phyloP scores from a whole-genome alignment of 2,888 invertebrate genomes.

The Camponotus fellah region DNA sequence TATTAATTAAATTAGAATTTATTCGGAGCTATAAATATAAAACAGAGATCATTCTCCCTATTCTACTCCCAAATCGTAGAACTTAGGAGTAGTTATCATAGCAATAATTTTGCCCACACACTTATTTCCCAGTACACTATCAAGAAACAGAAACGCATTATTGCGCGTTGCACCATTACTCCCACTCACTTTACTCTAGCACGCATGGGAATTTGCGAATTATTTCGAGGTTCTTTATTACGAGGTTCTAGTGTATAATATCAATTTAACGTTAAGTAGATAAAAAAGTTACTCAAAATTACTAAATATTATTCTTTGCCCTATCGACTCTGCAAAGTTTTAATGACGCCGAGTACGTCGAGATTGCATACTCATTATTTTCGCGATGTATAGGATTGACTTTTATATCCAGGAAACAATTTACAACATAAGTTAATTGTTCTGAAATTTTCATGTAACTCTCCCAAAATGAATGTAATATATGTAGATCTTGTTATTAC shows the following conservation, averaged over 20 bases:
- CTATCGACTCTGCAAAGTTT: not conserved
- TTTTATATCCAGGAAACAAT: conserved; percentile 60
- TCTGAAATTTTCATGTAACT: not conserved
- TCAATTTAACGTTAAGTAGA: not conserved
- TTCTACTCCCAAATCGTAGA: not conserved
- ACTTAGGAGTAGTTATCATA: not conserved
- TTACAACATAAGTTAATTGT: conserved; percentile 74
- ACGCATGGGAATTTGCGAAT: not conserved
- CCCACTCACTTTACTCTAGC: not conserved
- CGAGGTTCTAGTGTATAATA: not conserved
- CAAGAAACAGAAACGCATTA: no score
- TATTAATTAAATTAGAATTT: conserved; percentile 4
- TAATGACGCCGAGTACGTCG: conserved; percentile 63
- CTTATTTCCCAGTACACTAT: not conserved
- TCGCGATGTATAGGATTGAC: conserved; percentile 52
- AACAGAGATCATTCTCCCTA: not conserved
- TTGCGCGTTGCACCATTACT: no score
- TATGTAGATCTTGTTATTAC: conserved; percentile 68
- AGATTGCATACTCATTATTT: conserved; percentile 70
- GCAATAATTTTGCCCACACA: not conserved
- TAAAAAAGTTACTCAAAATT: not conserved
- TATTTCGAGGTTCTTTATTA: not conserved
- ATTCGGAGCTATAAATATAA: not conserved
- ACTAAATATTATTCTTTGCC: conserved; percentile 1
- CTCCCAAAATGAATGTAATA: conserved; percentile 71